Conservation (phyloP, 2,888 invertebrate genomes). For the Rotaria socialis region DNA sequence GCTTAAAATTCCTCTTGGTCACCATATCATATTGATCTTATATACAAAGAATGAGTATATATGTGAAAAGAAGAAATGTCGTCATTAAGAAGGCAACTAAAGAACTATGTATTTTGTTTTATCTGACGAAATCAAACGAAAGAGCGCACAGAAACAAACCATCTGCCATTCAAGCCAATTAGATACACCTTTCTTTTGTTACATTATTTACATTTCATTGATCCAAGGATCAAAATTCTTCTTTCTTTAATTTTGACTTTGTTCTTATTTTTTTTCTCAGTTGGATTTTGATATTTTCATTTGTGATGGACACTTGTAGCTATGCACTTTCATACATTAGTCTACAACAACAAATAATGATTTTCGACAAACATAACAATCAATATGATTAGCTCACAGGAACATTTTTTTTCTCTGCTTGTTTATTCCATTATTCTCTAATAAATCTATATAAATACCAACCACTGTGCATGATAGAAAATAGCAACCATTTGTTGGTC, state of each 20-base stretch:
- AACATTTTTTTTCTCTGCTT: conserved; percentile 17
- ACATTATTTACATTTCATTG: conserved; percentile 38
- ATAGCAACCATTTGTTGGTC: conserved; percentile 36
- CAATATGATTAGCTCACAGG: conserved; percentile 33
- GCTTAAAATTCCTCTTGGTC: conserved; percentile 36
- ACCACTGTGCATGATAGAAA: conserved; percentile 35
- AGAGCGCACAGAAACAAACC: conserved; percentile 3
- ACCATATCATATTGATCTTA: conserved; percentile 25
- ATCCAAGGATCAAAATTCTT: conserved; percentile 32
- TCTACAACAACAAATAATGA: conserved; percentile 35
- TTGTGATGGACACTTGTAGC: conserved; percentile 6
- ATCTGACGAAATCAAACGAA: conserved; percentile 37
- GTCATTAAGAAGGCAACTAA: conserved; percentile 38
- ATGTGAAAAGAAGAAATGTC: conserved; percentile 34
- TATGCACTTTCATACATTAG: conserved; percentile 36
- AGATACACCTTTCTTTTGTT: conserved; percentile 38
- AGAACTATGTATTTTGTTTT: conserved; percentile 16
- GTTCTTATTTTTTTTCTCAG: not conserved
- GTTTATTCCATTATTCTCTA: conserved; percentile 15
- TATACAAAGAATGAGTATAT: not conserved
- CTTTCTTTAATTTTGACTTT: not conserved
- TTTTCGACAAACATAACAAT: conserved; percentile 36
- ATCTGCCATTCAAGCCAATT: conserved; percentile 35
- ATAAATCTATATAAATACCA: conserved; percentile 7
- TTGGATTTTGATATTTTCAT: conserved; percentile 35